Conservation (phyloP, 2,797 vertebrate genomes). For the Sciaenops ocellatus region DNA sequence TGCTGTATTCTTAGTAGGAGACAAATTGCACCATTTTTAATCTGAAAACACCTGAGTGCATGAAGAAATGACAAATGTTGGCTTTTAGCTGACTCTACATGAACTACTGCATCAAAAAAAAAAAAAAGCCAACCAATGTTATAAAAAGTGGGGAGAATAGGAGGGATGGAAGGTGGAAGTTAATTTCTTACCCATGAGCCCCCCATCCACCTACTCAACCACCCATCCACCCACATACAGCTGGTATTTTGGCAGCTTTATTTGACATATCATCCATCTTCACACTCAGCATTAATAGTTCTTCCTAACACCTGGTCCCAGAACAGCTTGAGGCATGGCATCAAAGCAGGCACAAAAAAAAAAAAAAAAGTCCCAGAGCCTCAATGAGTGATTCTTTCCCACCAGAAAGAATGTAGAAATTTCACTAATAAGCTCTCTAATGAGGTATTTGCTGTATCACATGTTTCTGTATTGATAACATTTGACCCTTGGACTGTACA, state of each 20-base stretch:
- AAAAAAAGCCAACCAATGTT: background rate
- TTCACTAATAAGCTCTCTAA: constrained; percentile 64
- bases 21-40: background rate
- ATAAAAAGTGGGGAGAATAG: constrained; percentile 2
- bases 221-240: constrained; percentile 36
- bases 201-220: constrained; percentile 14
- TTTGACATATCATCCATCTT: constrained; percentile 78
- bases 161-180: constrained; percentile 1
- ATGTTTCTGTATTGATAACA: constrained; percentile 57
- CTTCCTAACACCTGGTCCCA: constrained; percentile 66
- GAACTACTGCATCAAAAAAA: background rate
- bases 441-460: constrained; percentile 38
- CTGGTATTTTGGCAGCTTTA: constrained; percentile 59
- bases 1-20: background rate
- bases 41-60: background rate
- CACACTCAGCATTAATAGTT: constrained; percentile 60
- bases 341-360: constrained; percentile 45
- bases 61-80: constrained; percentile 12
- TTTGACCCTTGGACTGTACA: constrained; percentile 46
- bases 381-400: constrained; percentile 46
- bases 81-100: background rate
- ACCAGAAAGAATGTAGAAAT: constrained; percentile 44
- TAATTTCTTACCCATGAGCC: constrained; percentile 3
- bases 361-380: constrained; percentile 23
- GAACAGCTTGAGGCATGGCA: constrained; percentile 56